Conservation (phyloP, 1,140 invertebrate genomes). For the Zaprionus capensis region DNA sequence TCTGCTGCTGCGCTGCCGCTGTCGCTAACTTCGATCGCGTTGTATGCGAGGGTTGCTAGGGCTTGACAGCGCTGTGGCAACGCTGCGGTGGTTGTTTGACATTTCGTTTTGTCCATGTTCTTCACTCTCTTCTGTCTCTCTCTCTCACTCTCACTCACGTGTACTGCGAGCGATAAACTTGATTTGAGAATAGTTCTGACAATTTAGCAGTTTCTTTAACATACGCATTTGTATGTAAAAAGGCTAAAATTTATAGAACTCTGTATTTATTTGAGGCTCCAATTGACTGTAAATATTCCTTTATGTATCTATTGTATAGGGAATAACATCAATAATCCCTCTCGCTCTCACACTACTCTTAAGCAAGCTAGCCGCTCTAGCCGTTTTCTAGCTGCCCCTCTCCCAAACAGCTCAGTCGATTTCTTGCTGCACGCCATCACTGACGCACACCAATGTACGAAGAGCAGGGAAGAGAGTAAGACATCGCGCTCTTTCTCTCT, state of each 20-base stretch:
- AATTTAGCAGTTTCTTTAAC: background rate
- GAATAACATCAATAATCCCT: background rate
- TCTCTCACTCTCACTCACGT: background rate
- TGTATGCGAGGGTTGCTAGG: constrained; percentile 62
- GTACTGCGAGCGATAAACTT: constrained; percentile 9
- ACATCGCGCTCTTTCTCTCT: constrained; percentile 16
- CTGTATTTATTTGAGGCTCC: background rate
- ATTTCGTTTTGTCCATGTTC: constrained; percentile 63
- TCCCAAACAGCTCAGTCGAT: background rate
- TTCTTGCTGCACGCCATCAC: background rate
- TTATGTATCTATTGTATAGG: background rate
- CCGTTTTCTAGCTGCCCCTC: background rate
- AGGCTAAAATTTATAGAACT: background rate
- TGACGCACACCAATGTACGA: constrained; percentile 5
- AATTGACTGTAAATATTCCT: background rate
- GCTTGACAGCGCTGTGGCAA: constrained; percentile 51
- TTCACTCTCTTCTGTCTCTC: background rate
- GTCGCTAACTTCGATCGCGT: constrained; percentile 46
- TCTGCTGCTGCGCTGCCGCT: constrained; percentile 22
- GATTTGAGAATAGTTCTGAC: constrained; percentile 21
- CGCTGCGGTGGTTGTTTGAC: constrained; percentile 74
- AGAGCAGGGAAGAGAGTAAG: constrained; percentile 1
- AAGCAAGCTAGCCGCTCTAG: background rate
- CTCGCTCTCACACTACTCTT: background rate
- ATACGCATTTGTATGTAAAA: background rate